Evolutionary conservation across 2,797 vertebrate genomes (phyloP).

Genomic region (Mus spretus): DNA sequence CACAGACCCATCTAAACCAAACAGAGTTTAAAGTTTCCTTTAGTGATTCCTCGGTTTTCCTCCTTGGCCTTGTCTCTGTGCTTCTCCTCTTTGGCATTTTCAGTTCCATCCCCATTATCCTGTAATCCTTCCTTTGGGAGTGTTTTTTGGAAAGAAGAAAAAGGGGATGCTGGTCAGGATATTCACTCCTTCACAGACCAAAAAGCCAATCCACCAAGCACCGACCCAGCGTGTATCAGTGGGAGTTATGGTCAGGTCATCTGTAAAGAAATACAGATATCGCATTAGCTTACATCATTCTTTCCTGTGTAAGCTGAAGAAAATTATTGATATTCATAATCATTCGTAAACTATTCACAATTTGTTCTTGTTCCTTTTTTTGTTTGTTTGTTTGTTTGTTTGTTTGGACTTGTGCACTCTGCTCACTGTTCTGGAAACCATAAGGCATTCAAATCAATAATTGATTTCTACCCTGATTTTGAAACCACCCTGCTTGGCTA

Average conservation of each 20-base stretch:
- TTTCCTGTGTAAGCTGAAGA: neutral
- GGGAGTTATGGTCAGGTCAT: conserved; percentile 91
- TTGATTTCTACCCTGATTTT: too few relatives aligned
- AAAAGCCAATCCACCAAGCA: conserved; percentile 94
- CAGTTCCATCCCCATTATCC: neutral
- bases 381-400: too few relatives aligned
- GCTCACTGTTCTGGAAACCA: too few relatives aligned
- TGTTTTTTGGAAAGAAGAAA: conserved; percentile 92
- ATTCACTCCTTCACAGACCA: conserved; percentile 90
- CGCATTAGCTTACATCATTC: conserved; percentile 41
- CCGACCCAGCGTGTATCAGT: conserved; percentile 94
- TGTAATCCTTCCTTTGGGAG: conserved; percentile 88
- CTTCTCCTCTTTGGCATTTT: conserved; percentile 61
- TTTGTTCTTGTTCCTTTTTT: neutral
- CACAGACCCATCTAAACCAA: neutral
- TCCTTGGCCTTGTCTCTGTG: conserved; percentile 4
- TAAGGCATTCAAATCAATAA: too few relatives aligned
- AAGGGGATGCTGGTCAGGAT: conserved; percentile 92
- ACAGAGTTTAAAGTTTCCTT: conserved; percentile 32
- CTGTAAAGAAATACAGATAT: conserved; percentile 85
- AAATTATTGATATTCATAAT: neutral
- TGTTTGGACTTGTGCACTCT: too few relatives aligned
- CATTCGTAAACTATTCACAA: conserved; percentile 14
- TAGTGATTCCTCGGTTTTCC: conserved; percentile 63
- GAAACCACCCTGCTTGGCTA: neutral